These are phyloP conservation scores for Pollimyrus isidori DNA, from an alignment of 2,113 vertebrate species.

Conservation along the genomic window DNA sequence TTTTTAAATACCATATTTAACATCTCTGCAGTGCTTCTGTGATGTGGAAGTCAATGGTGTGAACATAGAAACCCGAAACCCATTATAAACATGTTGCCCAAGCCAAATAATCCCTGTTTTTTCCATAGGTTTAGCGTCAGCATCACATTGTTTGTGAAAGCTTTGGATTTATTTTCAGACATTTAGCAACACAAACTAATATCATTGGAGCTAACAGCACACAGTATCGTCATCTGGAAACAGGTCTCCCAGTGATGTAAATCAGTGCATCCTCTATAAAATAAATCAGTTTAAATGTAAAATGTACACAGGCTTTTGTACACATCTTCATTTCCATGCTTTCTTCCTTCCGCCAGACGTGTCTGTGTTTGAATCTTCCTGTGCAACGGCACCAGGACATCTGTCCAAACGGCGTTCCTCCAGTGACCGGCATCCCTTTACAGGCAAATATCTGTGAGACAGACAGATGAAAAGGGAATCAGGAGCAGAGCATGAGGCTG, in stretches of 20 bases:
- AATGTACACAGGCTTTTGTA: constrained; percentile 35
- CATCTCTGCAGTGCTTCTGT: background rate
- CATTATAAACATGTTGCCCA: background rate
- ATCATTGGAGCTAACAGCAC: constrained; percentile 47
- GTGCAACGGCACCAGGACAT: constrained; percentile 74
- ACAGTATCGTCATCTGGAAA: constrained; percentile 49
- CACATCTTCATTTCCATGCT: background rate
- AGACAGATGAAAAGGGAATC: constrained; percentile 55
- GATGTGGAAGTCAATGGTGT: background rate
- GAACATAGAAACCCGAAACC: background rate
- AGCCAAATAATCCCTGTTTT: background rate
- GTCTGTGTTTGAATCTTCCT: constrained; percentile 57
- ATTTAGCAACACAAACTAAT: background rate
- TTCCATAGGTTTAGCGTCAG: background rate
- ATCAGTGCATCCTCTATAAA: constrained; percentile 56
- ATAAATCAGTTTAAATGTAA: constrained; percentile 45
- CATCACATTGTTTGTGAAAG: background rate
- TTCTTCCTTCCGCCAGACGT: constrained; percentile 27
- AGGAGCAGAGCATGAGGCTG: constrained; percentile 72
- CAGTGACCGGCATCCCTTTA: background rate
- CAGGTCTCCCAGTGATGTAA: constrained; percentile 66
- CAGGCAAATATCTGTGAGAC: constrained; percentile 52
- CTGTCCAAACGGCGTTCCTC: constrained; percentile 58
- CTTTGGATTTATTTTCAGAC: background rate
- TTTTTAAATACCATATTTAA: background rate